Conservation (phyloP, 2,113 vertebrate species). For the Rhinoptilus africanus region DNA sequence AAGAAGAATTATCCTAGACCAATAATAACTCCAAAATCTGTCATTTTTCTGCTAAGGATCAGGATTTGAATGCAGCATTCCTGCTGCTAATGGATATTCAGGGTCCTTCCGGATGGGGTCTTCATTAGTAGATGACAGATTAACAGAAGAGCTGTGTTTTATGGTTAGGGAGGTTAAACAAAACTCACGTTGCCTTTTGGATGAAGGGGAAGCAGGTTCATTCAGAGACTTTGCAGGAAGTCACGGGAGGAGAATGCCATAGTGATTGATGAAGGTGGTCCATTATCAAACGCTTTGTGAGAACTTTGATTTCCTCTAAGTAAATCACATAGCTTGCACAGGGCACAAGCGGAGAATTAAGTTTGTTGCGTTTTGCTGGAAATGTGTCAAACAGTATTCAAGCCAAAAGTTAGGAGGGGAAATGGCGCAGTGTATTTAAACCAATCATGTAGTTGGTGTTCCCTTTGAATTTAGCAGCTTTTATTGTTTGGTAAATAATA, state of each 20-base stretch:
- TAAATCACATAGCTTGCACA: constrained; percentile 51
- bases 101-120: constrained; percentile 41
- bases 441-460: neutral
- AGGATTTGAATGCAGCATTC: constrained; percentile 38
- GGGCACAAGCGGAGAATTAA: constrained; percentile 56
- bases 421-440: neutral
- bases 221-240: constrained; percentile 66
- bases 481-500: constrained; percentile 4
- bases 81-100: constrained; percentile 53
- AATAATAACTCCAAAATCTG: constrained; percentile 11
- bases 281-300: constrained; percentile 59
- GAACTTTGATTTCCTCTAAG: constrained; percentile 72
- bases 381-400: constrained; percentile 34
- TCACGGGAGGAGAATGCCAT: constrained; percentile 61
- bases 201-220: constrained; percentile 47
- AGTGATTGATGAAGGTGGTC: constrained; percentile 71
- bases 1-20: constrained; percentile 9
- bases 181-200: constrained; percentile 47
- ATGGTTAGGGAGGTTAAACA: constrained; percentile 70
- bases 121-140: constrained; percentile 67
- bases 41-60: neutral
- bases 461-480: constrained; percentile 3
- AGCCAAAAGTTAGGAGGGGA: constrained; percentile 33
- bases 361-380: constrained; percentile 65
- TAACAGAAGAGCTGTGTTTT: constrained; percentile 59